phyloP scores from a whole-genome alignment of 2,113 vertebrate genomes.

The Scomber scombrus region DNA sequence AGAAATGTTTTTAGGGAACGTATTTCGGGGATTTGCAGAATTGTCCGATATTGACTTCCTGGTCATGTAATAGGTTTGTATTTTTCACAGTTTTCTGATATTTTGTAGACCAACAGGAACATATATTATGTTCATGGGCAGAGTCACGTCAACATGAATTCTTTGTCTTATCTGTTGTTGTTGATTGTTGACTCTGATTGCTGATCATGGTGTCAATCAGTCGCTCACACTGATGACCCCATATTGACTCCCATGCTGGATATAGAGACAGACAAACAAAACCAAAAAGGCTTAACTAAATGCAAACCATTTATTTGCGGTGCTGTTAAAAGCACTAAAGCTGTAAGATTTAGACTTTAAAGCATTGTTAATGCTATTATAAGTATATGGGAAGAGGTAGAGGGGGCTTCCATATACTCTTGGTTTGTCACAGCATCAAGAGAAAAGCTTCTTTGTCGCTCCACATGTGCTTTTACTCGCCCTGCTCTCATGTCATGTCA shows the following conservation, averaged over 20 bases:
- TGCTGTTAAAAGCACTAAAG: constrained; percentile 62
- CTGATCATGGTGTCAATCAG: constrained; percentile 1
- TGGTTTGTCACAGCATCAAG: constrained; percentile 40
- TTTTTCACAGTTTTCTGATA: background rate
- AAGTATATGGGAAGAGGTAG: constrained; percentile 36
- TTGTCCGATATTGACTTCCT: too few relatives aligned
- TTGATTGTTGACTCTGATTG: background rate
- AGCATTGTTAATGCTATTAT: constrained; percentile 61
- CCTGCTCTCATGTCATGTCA: constrained; percentile 40
- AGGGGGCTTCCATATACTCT: constrained; percentile 14
- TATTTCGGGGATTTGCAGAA: too few relatives aligned
- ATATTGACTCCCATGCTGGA: constrained; percentile 38
- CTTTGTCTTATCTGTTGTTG: background rate
- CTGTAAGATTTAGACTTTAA: constrained; percentile 60
- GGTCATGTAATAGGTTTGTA: too few relatives aligned
- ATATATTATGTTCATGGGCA: background rate
- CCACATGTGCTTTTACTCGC: constrained; percentile 52
- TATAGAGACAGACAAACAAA: constrained; percentile 50
- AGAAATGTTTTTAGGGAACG: too few relatives aligned
- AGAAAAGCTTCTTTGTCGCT: constrained; percentile 66
- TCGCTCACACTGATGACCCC: constrained; percentile 45
- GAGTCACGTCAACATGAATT: background rate
- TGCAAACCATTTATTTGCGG: constrained; percentile 49
- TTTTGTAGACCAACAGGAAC: background rate
- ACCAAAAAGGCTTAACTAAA: constrained; percentile 61